Evolutionary conservation across 2,797 vertebrate species (phyloP), one percentile per base, ranked within the genome.

Genomic region (Hydrophis major): DNA sequence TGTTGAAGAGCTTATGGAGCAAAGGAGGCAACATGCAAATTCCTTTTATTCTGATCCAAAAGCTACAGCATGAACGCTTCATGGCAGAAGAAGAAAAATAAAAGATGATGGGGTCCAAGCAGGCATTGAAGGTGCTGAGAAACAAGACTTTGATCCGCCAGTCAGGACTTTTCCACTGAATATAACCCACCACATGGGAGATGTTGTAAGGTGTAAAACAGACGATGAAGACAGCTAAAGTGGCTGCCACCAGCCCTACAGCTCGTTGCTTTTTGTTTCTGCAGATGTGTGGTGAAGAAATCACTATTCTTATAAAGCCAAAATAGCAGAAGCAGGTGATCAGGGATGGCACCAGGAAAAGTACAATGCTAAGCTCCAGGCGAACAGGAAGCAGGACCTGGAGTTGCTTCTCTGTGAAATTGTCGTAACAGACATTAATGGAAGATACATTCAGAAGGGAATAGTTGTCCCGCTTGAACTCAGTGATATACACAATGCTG

Each of bases 31-130:
- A 97, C 94, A 95, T 95, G 92, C 94, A 97, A 87, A 92, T 96
- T 97, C 0, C 94, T 27, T 28, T 28, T 59, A 98, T 27, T 94
- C 90, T 96, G 32, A 91, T 93, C 93, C 97, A 88, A 92, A 98
- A 98, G 90, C 89, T 87, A 3, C 96, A 97, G 20, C 99, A 95
- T 61, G 98, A 97, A 4, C 95, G 97, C 12, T 98, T 97, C 47
- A 99, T 98, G 0, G 97, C 97, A 0, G 98, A 97, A 0, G 98
- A 99, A 0, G 99, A 99, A 95, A 99, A 98, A 96, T 99, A 99
- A 97, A 98, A 99, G 96, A 99, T 98, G 0, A 99, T 91, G 0
- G 99, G 98, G 83, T 99, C 99, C 8, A 99, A 95, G 83, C 98
- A 98, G 69, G 99, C 97, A 66, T 99, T 99, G 86, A 99, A 96